A percentile compares a stretch with the other conserved stretches of the same genome.
These are phyloP conservation scores for Rhinichthys klamathensis DNA, from an alignment of 2,113 vertebrate species.

Conservation along the genomic window DNA sequence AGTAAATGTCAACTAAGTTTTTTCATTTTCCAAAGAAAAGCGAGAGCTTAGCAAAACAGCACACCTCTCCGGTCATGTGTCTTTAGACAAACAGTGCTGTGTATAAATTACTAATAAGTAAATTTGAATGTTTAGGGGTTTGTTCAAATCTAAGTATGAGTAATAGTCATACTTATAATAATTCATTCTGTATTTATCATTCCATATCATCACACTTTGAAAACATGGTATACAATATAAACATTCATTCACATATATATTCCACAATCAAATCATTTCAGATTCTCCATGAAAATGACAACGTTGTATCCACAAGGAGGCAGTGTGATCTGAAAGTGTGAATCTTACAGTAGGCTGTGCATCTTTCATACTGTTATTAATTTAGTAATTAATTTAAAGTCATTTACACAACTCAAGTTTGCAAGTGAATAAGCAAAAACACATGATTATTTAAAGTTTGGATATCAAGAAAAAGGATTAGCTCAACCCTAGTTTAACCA, in stretches of 20 bases:
- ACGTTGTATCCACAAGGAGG: constrained; percentile 15
- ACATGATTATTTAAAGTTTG: neutral
- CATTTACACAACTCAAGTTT: neutral
- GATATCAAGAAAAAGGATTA: neutral
- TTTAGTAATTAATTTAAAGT: neutral
- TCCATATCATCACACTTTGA: neutral
- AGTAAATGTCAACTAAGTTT: neutral
- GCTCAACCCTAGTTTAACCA: neutral
- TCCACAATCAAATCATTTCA: neutral
- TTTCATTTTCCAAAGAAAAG: neutral
- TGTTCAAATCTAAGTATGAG: neutral
- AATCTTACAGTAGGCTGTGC: neutral
- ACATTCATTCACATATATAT: neutral
- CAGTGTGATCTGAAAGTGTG: neutral
- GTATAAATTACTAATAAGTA: neutral
- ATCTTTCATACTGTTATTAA: neutral
- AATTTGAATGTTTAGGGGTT: neutral
- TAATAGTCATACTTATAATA: neutral
- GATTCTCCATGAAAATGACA: neutral
- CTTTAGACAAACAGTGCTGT: neutral
- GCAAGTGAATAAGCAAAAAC: neutral
- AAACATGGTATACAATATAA: neutral
- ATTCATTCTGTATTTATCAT: neutral
- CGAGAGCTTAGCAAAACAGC: neutral
- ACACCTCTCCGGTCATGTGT: neutral